These are phyloP conservation scores for Forbesichthys papilliferus DNA, from an alignment of 2,113 vertebrate genomes.

Conservation along the genomic window DNA sequence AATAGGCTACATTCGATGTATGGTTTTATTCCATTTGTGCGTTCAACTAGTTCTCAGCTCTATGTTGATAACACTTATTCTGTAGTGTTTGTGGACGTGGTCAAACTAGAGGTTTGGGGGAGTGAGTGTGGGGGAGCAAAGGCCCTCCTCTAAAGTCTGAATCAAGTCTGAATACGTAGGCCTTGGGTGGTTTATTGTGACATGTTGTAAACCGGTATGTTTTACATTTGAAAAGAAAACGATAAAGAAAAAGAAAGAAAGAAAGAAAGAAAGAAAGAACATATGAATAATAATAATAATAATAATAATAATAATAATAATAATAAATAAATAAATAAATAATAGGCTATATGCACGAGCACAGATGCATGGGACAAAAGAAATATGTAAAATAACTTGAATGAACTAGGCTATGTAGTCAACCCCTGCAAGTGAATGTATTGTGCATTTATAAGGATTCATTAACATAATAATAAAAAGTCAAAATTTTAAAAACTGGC, in stretches of 20 bases:
- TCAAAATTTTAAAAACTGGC: too few relatives aligned
- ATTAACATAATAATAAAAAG: too few relatives aligned
- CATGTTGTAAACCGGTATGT: too few relatives aligned
- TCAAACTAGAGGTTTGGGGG: conserved; percentile 7
- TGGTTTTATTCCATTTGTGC: conserved; percentile 20
- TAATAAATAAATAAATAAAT: neutral
- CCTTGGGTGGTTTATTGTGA: too few relatives aligned
- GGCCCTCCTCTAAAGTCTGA: neutral
- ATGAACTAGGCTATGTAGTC: too few relatives aligned
- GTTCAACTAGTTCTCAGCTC: neutral
- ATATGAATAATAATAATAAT: neutral
- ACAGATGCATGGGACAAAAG: too few relatives aligned
- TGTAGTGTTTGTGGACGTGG: conserved; percentile 58
- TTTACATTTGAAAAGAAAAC: neutral
- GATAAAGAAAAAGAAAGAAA: neutral
- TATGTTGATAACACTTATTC: conserved; percentile 5
- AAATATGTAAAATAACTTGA: too few relatives aligned
- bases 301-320: too few relatives aligned
- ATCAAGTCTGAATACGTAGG: too few relatives aligned
- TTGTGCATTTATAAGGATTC: too few relatives aligned
- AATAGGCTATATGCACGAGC: too few relatives aligned
- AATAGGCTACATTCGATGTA: conserved; percentile 12
- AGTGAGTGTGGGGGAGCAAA: neutral
- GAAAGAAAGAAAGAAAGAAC: neutral
- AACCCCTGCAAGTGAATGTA: too few relatives aligned